These are phyloP conservation scores for Dryobates pubescens DNA, from an alignment of 2,797 vertebrate genomes.

Conservation along the genomic window DNA sequence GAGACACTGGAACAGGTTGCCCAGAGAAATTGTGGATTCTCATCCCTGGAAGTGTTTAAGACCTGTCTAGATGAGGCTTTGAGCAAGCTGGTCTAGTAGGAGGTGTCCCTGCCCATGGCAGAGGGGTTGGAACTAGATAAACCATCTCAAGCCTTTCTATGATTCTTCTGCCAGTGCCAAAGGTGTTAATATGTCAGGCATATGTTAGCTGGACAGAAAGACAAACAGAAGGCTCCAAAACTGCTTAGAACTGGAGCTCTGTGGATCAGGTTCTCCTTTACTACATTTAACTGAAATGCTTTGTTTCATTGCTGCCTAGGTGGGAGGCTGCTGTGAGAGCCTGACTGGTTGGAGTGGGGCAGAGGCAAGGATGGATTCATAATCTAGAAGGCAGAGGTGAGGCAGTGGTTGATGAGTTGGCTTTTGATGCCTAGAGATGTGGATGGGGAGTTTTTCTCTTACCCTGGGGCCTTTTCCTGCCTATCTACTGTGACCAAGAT, in stretches of 20 bases:
- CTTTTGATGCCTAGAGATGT: not conserved
- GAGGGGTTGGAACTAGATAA: no score
- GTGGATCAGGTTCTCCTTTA: not conserved
- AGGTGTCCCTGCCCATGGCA: no score
- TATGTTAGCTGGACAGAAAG: not conserved
- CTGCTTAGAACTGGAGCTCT: not conserved
- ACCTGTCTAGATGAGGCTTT: no score
- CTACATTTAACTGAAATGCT: not conserved
- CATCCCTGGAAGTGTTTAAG: no score
- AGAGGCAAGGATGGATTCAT: not conserved
- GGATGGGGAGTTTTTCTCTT: not conserved
- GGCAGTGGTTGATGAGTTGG: not conserved
- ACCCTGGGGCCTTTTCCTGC: not conserved
- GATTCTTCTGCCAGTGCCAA: not conserved
- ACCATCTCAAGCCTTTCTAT: no score
- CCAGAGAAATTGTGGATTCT: no score
- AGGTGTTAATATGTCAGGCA: not conserved
- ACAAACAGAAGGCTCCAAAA: not conserved
- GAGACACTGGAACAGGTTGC: no score
- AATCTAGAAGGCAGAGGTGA: not conserved
- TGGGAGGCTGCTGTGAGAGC: not conserved
- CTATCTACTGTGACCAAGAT: not conserved
- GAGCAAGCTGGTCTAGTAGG: no score
- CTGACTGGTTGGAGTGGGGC: not conserved
- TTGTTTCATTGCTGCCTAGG: not conserved